Percentiles rank a stretch among this genome's conserved stretches.
These are phyloP conservation scores for Apeira syringaria DNA, from an alignment of 2,888 invertebrate species.

Conservation along the genomic window DNA sequence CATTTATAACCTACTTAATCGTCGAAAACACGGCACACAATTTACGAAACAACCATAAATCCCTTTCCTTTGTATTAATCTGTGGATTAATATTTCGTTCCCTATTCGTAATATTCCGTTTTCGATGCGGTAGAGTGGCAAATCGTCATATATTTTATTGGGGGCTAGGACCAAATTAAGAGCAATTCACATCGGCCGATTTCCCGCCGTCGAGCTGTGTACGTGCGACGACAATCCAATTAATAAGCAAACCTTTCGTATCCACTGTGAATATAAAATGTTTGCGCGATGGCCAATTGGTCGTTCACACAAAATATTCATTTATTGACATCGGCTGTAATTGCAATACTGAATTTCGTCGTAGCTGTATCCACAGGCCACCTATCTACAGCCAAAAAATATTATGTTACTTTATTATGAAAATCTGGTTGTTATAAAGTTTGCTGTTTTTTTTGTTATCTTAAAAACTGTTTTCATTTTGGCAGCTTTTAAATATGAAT, in stretches of 20 bases:
- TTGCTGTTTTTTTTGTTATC: too few relatives aligned
- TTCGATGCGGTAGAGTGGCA: slow-evolving; percentile 44
- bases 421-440: too few relatives aligned
- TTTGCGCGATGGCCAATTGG: slow-evolving; percentile 63
- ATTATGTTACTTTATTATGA: too few relatives aligned
- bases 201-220: slow-evolving; percentile 52
- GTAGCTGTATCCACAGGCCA: too few relatives aligned
- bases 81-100: slow-evolving; percentile 52
- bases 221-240: slow-evolving; percentile 72
- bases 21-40: slow-evolving; percentile 21
- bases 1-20: slow-evolving; percentile 22
- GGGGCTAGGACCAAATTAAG: slow-evolving; percentile 60
- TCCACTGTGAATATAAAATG: slow-evolving; percentile 75
- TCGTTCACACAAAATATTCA: slow-evolving; percentile 74
- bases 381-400: too few relatives aligned
- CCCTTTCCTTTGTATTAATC: slow-evolving; percentile 32
- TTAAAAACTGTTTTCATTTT: too few relatives aligned
- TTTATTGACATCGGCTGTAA: slow-evolving; percentile 55
- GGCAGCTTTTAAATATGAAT: too few relatives aligned
- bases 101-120: slow-evolving; percentile 57
- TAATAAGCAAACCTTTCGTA: slow-evolving; percentile 77
- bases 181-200: slow-evolving; percentile 69
- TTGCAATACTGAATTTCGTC: too few relatives aligned
- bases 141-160: slow-evolving; percentile 59
- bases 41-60: slow-evolving; percentile 28